Conservation (phyloP, 2,797 vertebrate species). For the Dendrocincla tyrannina region DNA sequence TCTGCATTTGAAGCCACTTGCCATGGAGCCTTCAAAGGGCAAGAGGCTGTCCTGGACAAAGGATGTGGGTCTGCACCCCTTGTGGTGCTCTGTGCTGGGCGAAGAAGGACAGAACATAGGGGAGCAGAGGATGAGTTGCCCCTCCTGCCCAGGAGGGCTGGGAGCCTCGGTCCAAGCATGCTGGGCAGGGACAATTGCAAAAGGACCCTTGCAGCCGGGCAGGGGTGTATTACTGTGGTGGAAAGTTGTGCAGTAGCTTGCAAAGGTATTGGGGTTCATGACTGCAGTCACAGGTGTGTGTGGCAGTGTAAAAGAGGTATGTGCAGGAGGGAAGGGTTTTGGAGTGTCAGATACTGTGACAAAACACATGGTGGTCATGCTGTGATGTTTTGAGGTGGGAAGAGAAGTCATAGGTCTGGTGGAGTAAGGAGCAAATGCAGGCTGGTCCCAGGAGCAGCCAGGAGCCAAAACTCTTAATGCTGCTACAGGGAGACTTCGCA, state of each 20-base stretch:
- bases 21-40: accelerated
- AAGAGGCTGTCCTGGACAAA: background rate
- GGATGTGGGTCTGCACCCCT: accelerated
- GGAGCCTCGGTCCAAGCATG: accelerated
- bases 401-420: background rate
- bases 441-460: background rate
- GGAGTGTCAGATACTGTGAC: background rate
- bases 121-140: background rate
- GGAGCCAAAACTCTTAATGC: background rate
- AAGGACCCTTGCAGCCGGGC: background rate
- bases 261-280: accelerated
- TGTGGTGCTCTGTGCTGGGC: accelerated
- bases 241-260: background rate
- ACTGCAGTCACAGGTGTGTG: background rate
- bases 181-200: background rate
- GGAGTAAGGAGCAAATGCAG: background rate
- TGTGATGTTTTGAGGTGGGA: background rate
- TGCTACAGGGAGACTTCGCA: background rate
- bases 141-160: background rate
- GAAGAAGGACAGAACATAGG: accelerated
- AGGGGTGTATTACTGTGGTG: accelerated
- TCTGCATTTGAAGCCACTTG: accelerated
- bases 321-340: background rate
- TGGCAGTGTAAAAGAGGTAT: background rate
- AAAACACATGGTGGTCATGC: background rate